Base-by-base conservation (phyloP, 2,888 invertebrate species). In the Metacarcinus magister region DNA sequence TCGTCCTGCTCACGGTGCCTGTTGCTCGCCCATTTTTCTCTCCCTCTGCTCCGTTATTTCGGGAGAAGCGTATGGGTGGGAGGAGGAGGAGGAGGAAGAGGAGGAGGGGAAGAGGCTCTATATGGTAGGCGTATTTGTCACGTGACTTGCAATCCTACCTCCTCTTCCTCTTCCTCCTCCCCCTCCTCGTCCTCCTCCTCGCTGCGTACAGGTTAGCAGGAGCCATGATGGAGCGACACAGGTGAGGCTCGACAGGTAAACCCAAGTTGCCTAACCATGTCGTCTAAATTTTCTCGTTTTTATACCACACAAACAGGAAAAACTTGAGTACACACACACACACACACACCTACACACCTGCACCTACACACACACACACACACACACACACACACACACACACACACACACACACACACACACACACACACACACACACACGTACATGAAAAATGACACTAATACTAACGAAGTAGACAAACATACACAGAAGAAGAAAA, bases 381-480 rank as follows among this genome's bases (percentile, higher is more conserved):
- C 43, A 32, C 32, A 82, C 82, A n/a, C 75, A 67, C 54, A 54
- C 54, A 54, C 54, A 92, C n/a, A 92, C 39, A 92, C 44, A 92
- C 32, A 92, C 92, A 92, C n/a, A 92, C 44, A 92, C 32, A 92
- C 92, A 92, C n/a, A 92, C n/a, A 92, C 92, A 8, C 13, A 44
- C 60, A 10, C 60, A 5, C 60, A 10, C 60, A 10, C 60, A 67
- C 67, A 4, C 23, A 4, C 5, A 67, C 67, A 67, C 67, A 82
- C 82, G 32, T 32, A 82, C 32, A 28, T 32, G 32, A 82, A 32
- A 82, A 28, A 82, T 82, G 82, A 82, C 82, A 82, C 32, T 82
- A 32, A 82, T 10, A 32, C 32, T 82, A 32, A 82, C 82, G 32
- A 32, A 82, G 82, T 82, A 82, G 82, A 82, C 82, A 8, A 82